Evolutionary conservation across 2,797 vertebrate genomes (phyloP).

Genomic region (Sebastes steindachneri): DNA sequence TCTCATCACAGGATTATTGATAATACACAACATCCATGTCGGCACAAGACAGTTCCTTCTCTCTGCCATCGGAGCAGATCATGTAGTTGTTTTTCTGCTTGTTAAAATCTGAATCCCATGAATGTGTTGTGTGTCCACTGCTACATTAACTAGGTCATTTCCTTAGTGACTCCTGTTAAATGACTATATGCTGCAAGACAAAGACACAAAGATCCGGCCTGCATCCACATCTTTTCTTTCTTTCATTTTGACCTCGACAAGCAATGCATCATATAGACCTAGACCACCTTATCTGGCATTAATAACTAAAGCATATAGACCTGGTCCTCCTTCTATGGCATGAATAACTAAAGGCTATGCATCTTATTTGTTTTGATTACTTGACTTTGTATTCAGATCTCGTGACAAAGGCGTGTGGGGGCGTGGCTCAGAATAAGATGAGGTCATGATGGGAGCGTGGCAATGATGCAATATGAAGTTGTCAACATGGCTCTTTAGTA

Average conservation of each 20-base stretch:
- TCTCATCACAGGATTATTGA: background rate
- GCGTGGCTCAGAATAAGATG: constrained; percentile 61
- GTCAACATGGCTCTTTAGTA: background rate
- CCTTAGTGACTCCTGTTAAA: background rate
- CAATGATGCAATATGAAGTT: constrained; percentile 62
- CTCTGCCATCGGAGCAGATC: too few relatives aligned
- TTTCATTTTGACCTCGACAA: background rate
- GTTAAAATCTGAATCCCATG: background rate
- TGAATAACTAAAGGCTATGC: background rate
- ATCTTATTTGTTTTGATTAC: constrained; percentile 67
- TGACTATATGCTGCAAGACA: constrained; percentile 6
- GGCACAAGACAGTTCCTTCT: background rate
- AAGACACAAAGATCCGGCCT: background rate
- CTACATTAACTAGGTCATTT: background rate
- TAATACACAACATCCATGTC: background rate
- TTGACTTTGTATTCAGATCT: constrained; percentile 22
- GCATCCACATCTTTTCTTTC: background rate
- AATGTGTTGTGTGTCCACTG: background rate
- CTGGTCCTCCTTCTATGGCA: rapidly evolving
- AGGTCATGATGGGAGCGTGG: constrained; percentile 52
- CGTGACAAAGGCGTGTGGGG: constrained; percentile 65
- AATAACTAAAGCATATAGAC: background rate
- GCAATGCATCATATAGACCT: background rate
- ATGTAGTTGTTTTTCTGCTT: background rate
- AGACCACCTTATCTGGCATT: rapidly evolving